Percentiles rank a stretch among this genome's conserved stretches.
Conservation (phyloP, 2,113 vertebrate genomes). For the Apodemus speciosus region DNA sequence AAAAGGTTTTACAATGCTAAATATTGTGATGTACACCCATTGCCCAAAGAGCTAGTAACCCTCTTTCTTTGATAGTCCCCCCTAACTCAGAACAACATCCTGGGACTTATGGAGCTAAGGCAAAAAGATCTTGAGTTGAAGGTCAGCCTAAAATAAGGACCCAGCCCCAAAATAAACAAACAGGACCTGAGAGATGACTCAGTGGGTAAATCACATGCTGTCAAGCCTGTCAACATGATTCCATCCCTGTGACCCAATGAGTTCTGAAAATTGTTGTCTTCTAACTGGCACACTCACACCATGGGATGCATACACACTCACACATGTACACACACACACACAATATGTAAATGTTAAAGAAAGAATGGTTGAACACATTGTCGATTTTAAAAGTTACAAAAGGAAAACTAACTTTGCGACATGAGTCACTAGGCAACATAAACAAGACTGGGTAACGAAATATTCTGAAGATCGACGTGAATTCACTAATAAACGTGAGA, state of each 20-base stretch:
- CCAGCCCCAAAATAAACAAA: neutral
- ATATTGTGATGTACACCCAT: neutral
- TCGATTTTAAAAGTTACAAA: neutral
- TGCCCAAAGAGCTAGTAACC: neutral
- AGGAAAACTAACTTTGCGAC: neutral
- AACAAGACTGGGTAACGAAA: neutral
- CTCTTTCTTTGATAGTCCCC: neutral
- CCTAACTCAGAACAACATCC: neutral
- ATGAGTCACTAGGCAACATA: neutral
- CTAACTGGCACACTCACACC: neutral
- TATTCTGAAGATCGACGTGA: neutral
- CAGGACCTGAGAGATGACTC: neutral
- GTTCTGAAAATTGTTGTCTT: neutral
- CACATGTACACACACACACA: neutral
- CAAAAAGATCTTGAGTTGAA: neutral
- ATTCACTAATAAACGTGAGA: neutral
- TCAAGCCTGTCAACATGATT: neutral
- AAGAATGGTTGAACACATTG: neutral
- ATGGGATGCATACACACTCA: neutral
- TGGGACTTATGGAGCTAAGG: neutral
- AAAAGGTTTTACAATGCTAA: neutral
- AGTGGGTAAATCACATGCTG: no score
- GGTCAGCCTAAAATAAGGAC: neutral
- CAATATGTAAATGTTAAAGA: neutral
- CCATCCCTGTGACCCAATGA: neutral